Conservation (phyloP, 2,113 vertebrate species). For the Mesoclemmys tuberculata region DNA sequence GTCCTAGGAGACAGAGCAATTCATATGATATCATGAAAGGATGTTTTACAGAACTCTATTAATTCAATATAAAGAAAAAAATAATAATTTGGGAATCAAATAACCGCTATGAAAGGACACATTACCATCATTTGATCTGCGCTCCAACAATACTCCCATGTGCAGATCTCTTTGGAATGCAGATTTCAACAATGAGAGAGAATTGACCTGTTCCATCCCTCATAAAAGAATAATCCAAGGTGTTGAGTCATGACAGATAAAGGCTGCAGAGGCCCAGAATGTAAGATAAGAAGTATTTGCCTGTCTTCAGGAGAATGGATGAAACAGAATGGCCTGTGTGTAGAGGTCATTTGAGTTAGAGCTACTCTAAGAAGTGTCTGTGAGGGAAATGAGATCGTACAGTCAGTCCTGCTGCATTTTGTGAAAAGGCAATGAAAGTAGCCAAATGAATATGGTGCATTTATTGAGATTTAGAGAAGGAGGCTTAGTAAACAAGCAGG, state of each 20-base stretch:
- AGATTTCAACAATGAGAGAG: background rate
- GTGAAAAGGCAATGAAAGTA: background rate
- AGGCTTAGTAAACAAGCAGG: background rate
- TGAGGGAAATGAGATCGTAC: background rate
- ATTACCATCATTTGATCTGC: background rate
- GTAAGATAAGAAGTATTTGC: background rate
- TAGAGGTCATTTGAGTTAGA: background rate
- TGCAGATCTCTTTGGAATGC: background rate
- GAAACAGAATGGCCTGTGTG: background rate
- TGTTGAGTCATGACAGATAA: background rate
- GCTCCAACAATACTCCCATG: background rate
- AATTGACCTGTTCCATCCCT: background rate
- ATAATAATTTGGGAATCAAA: background rate
- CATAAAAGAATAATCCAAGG: background rate
- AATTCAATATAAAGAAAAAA: background rate
- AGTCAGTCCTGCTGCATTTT: background rate
- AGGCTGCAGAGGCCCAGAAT: background rate
- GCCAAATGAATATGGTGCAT: background rate
- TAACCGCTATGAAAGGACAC: background rate
- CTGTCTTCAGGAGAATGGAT: background rate
- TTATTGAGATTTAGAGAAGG: background rate
- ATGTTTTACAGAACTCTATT: background rate
- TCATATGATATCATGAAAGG: background rate
- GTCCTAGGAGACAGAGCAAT: background rate
- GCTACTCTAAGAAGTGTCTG: background rate